Base-by-base conservation (phyloP, 2,113 vertebrate species). In the Chamaetylas fuelleborni region DNA sequence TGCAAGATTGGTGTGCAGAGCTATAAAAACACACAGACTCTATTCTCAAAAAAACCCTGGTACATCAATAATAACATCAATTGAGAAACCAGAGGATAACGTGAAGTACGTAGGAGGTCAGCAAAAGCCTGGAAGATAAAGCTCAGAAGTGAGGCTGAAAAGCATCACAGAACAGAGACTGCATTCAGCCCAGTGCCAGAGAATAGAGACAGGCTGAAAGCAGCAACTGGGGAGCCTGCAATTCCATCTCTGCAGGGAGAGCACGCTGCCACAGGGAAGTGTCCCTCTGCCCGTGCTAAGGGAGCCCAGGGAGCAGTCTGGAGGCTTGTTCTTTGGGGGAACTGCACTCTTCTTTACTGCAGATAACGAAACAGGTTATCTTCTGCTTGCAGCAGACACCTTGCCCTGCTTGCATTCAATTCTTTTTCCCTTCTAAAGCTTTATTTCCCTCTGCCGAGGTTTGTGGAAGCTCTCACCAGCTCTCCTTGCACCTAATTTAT, bases 21-120 rank as follows among this genome's bases (percentile, higher is more conserved):
- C 92, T 93, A n/a, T 90, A 93, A 96, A 96, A 83, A 12, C 19
- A 48, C 60, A 58, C 36, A 93, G 67, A 87, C n/a, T 74, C 47
- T 79, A 40, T 90, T 96, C 81, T 96, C 81, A 31, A 53, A 87
- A 38, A 86, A 89, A 19, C 5, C 38, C 24, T 47, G 62, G 26
- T 80, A 71, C 91, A 92, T 95, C 91, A 94, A 91, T 97, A 97
- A 95, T 88, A 97, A 95, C 76, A 57, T 88, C 86, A 97, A 86
- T 56, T 60, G 61, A 93, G 81, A 87, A 97, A 93, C n/a, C 33
- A 70, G 86, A 82, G 76, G 81, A 78, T 95, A 97, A 97, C 16
- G 23, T 26, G 65, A 94, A 89, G 81, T 89, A 90, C 8, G 2
- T 91, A 86, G 95, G 91, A 95, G 95, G 94, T 96, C 91, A 93